Percentiles rank a stretch among this genome's conserved stretches.
phyloP scores from a whole-genome alignment of 2,113 vertebrate genomes.

The Sylvietta virens region DNA sequence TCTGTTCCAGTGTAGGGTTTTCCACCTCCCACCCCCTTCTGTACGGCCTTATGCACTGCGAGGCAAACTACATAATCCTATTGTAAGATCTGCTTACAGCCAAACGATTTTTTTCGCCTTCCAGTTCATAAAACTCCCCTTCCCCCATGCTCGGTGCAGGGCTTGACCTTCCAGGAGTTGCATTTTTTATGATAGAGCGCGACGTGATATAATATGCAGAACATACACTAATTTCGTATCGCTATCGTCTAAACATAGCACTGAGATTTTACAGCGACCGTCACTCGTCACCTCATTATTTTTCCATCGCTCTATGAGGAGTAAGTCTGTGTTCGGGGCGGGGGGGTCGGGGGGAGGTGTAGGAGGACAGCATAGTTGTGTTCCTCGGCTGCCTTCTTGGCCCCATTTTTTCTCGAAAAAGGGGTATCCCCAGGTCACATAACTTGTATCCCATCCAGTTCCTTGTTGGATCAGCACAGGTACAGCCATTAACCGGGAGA shows the following conservation, averaged over 20 bases:
- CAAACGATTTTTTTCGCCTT: slow-evolving; percentile 37
- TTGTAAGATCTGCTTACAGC: slow-evolving; percentile 61
- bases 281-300: slow-evolving; percentile 61
- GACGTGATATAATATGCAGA: not conserved
- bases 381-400: not conserved
- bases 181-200: not conserved
- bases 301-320: slow-evolving; percentile 46
- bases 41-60: slow-evolving; percentile 22
- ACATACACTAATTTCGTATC: slow-evolving; percentile 11
- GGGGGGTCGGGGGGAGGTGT: not conserved
- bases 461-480: slow-evolving; percentile 43
- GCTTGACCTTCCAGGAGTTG: slow-evolving; percentile 4
- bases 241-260: slow-evolving; percentile 35
- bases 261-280: slow-evolving; percentile 19
- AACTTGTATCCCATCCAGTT: not conserved
- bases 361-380: not conserved
- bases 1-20: slow-evolving; percentile 45
- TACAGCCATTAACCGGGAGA: slow-evolving; percentile 44
- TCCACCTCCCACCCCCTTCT: slow-evolving; percentile 1
- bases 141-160: not conserved
- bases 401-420: not conserved
- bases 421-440: not conserved
- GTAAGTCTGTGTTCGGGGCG: not conserved
- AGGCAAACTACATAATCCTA: slow-evolving; percentile 62
- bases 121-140: slow-evolving; percentile 48